Base-by-base conservation (phyloP, 2,113 vertebrate species). In the Myiagra hebetior region DNA sequence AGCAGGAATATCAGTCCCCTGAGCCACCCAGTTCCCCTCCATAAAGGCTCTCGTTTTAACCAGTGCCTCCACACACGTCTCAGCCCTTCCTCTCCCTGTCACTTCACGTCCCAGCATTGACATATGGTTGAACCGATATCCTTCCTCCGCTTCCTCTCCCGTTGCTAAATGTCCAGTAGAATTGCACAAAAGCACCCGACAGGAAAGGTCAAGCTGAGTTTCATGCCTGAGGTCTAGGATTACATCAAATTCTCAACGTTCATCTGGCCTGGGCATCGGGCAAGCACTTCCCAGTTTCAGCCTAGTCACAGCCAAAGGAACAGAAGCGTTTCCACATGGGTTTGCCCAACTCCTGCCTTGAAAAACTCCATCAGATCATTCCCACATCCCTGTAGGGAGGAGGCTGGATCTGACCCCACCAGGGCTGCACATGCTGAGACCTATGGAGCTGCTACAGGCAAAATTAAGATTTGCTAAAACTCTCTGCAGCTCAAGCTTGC, bases 161-260 rank as follows among this genome's bases (percentile, higher is more conserved):
- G 9, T 97, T 98, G 97, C 97, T 97, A 96, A 97, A 98, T 95
- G 97, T 98, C 98, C 97, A 98, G 91, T 33, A 96, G 93, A 44
- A 97, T 97, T 98, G 97, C 97, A 97, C 78, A 97, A 97, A 98
- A 96, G 91, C 92, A 94, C 94, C 97, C 87, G 50, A 92, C 59
- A 83, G 98, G 97, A 98, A 98, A 97, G 98, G 98, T 98, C 98
- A 98, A 98, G 95, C 93, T 31, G 81, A 82, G 96, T 98, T 98
- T 98, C 98, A 96, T 94, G 97, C 95, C 96, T 98, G 98, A 98
- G 97, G 97, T 98, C 97, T 98, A 59, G 96, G 96, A 98, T 98
- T 98, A 98, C 97, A 98, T 97, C 97, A 98, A 98, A 96, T 96
- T 76, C 39, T 41, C 96, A 98, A 98, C 96, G 93, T 98, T 98